phyloP scores from a whole-genome alignment of 2,113 vertebrate species.

The Petrocephalus microphthalmus region DNA sequence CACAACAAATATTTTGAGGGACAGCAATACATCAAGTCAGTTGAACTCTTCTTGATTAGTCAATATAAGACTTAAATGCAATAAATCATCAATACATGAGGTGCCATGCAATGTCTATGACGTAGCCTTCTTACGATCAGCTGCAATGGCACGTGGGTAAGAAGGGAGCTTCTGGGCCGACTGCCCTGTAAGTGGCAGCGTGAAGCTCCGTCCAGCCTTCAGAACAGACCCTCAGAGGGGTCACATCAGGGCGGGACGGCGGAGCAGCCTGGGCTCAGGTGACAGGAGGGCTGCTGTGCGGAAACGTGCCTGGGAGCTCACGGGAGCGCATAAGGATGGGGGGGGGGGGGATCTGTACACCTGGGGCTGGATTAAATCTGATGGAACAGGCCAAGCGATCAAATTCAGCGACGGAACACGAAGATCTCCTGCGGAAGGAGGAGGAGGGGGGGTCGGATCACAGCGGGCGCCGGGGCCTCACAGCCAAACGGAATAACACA shows the following conservation, averaged over 20 bases:
- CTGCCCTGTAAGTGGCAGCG: background rate
- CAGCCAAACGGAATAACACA: background rate
- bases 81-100: background rate
- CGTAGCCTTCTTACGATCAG: background rate
- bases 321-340: conserved; percentile 24
- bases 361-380: conserved; percentile 56
- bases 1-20: background rate
- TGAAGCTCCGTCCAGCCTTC: background rate
- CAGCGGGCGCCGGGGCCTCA: background rate
- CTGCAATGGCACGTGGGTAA: too few species aligned
- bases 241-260: conserved; percentile 45
- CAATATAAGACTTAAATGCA: background rate
- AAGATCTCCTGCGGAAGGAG: conserved; percentile 44
- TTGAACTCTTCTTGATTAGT: background rate
- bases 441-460: background rate
- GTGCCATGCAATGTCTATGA: background rate
- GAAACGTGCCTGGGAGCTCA: conserved; percentile 48
- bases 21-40: background rate
- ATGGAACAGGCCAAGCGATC: conserved; percentile 58
- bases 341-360: conserved; percentile 19
- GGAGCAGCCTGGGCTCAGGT: conserved; percentile 57
- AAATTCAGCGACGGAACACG: conserved; percentile 50
- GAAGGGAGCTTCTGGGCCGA: background rate
- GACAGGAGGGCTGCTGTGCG: conserved; percentile 74
- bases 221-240: background rate